Evolutionary conservation across 2,888 invertebrate genomes (phyloP).

Genomic region (Epistrophe grossulariae): DNA sequence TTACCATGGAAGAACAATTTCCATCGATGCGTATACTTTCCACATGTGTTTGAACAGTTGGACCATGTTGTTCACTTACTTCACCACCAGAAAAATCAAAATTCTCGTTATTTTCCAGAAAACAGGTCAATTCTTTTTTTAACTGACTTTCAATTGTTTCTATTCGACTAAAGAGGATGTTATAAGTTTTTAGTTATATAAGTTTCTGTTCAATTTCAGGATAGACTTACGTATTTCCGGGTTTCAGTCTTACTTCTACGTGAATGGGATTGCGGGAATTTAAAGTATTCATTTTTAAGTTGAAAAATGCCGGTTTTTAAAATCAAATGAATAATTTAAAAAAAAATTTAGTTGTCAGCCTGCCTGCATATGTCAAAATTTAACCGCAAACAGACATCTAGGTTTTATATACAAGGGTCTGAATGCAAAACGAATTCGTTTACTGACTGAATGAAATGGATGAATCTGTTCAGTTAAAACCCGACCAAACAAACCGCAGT

Average conservation of each 20-base stretch:
- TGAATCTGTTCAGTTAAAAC: too few species aligned
- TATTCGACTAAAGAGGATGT: conserved; percentile 36
- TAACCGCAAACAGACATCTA: too few species aligned
- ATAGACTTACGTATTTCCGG: conserved; percentile 53
- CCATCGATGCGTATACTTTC: conserved; percentile 48
- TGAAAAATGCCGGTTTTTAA: not conserved
- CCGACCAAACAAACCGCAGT: too few species aligned
- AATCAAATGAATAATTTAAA: not conserved
- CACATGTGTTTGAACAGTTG: conserved; percentile 26
- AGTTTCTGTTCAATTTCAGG: not conserved
- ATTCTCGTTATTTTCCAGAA: conserved; percentile 33
- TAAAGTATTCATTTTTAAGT: conserved; percentile 18
- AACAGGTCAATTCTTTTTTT: conserved; percentile 27
- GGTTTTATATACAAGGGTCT: not conserved
- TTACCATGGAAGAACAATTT: conserved; percentile 11
- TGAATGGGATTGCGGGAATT: conserved; percentile 16
- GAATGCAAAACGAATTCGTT: not conserved
- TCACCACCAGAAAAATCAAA: conserved; percentile 1
- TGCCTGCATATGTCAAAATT: conserved; percentile 4
- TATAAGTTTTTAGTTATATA: not conserved
- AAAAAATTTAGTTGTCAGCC: too few species aligned
- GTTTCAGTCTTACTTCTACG: conserved; percentile 57
- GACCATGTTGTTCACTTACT: conserved; percentile 1
- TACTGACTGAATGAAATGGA: too few species aligned
- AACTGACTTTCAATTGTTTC: conserved; percentile 56